These are phyloP conservation scores for Oreochromis mossambicus DNA, from an alignment of 2,797 vertebrate genomes.

Conservation along the genomic window DNA sequence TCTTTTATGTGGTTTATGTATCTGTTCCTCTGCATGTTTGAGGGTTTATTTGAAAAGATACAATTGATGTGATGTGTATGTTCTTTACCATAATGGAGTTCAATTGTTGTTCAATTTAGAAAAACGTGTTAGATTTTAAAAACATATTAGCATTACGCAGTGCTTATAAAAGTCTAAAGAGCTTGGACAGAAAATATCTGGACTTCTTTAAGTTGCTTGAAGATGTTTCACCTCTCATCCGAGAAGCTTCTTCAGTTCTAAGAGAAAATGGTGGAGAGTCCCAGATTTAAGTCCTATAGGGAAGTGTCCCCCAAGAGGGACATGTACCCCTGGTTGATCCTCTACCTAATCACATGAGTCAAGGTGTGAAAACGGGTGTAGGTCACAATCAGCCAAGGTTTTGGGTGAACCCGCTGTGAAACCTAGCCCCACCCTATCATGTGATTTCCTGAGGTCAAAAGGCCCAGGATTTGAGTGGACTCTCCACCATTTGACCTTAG, in stretches of 20 bases:
- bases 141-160: rapidly evolving
- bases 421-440: rapidly evolving
- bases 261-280: neutral
- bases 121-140: neutral
- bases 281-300: neutral
- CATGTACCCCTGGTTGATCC: neutral
- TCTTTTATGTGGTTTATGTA: neutral
- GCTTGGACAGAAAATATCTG: neutral
- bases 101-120: neutral
- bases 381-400: neutral
- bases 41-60: neutral
- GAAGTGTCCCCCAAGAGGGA: rapidly evolving
- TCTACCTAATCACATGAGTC: neutral
- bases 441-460: neutral
- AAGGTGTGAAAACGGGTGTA: neutral
- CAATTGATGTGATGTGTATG: neutral
- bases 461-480: no score
- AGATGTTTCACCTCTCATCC: rapidly evolving
- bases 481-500: no score
- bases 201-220: neutral
- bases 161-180: neutral
- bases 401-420: rapidly evolving
- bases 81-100: neutral
- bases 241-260: neutral
- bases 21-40: neutral